Percentiles rank a stretch among this genome's conserved stretches.
Conservation (phyloP, 2,797 vertebrate species). For the Tenualosa ilisha region DNA sequence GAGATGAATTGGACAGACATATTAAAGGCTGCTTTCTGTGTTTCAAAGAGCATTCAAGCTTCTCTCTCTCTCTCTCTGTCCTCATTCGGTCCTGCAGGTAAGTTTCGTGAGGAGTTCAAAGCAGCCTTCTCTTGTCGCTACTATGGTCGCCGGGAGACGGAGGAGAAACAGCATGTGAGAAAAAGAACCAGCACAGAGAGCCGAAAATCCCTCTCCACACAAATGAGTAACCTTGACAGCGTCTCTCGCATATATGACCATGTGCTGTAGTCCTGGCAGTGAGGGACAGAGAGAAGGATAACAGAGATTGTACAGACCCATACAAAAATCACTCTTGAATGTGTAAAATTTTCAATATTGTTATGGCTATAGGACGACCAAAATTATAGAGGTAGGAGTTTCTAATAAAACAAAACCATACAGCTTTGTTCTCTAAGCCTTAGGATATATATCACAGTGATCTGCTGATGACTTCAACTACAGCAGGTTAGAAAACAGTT, state of each 20-base stretch:
- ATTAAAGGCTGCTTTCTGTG: background rate
- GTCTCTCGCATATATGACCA: constrained; percentile 88
- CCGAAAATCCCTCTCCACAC: constrained; percentile 92
- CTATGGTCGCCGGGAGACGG: constrained; percentile 64
- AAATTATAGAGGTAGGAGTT: background rate
- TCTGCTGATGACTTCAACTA: background rate
- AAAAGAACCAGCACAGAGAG: constrained; percentile 83
- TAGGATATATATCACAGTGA: background rate
- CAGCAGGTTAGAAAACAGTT: background rate
- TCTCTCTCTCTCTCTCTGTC: constrained; percentile 43
- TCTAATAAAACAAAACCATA: background rate
- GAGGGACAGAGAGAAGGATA: background rate
- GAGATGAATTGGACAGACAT: background rate
- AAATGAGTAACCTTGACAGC: constrained; percentile 88
- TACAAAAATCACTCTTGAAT: background rate
- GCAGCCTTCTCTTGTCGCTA: constrained; percentile 90
- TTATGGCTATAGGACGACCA: background rate
- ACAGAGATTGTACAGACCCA: constrained; percentile 1
- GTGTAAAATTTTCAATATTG: background rate
- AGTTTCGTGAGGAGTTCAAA: constrained; percentile 97
- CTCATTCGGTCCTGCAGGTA: constrained; percentile 74
- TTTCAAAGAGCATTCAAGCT: background rate
- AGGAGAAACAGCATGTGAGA: constrained; percentile 68
- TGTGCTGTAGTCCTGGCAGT: constrained; percentile 74
- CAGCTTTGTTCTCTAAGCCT: background rate